Percentiles rank a stretch among this genome's conserved stretches.
phyloP scores from a whole-genome alignment of 2,113 vertebrate species.

The Aegotheles bennettii region DNA sequence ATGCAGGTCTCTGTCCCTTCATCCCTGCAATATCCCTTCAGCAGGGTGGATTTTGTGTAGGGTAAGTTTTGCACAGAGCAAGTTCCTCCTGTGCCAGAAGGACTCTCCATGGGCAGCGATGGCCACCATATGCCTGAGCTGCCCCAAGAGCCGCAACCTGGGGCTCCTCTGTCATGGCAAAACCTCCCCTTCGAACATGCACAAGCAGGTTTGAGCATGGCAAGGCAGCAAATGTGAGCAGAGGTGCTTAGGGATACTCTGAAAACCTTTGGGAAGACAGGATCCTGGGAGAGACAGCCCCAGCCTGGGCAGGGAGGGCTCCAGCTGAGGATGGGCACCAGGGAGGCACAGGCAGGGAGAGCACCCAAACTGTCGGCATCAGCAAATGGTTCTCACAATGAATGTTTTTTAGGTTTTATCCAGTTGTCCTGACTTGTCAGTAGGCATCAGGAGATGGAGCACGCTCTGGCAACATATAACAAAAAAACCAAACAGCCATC shows the following conservation, averaged over 20 bases:
- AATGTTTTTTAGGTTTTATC: not conserved
- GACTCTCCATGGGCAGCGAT: not conserved
- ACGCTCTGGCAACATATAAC: fast-evolving
- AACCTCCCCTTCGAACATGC: not conserved
- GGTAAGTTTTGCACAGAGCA: not conserved
- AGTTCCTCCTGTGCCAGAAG: not conserved
- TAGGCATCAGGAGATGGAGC: not conserved
- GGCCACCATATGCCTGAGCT: fast-evolving
- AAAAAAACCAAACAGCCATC: not conserved
- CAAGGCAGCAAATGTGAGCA: not conserved
- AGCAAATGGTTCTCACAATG: not conserved
- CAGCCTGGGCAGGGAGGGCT: not conserved
- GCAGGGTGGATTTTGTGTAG: fast-evolving
- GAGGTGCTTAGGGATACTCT: fast-evolving
- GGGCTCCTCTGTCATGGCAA: not conserved
- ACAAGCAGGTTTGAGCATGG: not conserved
- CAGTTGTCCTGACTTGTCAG: not conserved
- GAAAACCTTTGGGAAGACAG: not conserved
- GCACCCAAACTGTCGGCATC: not conserved
- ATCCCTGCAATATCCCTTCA: fast-evolving
- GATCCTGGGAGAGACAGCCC: not conserved
- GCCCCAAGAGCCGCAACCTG: not conserved
- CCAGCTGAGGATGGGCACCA: not conserved
- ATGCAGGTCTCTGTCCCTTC: not conserved
- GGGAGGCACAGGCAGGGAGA: not conserved